Evolutionary conservation across 2,113 vertebrate species (phyloP).

Genomic region (Todiramphus chloris): DNA sequence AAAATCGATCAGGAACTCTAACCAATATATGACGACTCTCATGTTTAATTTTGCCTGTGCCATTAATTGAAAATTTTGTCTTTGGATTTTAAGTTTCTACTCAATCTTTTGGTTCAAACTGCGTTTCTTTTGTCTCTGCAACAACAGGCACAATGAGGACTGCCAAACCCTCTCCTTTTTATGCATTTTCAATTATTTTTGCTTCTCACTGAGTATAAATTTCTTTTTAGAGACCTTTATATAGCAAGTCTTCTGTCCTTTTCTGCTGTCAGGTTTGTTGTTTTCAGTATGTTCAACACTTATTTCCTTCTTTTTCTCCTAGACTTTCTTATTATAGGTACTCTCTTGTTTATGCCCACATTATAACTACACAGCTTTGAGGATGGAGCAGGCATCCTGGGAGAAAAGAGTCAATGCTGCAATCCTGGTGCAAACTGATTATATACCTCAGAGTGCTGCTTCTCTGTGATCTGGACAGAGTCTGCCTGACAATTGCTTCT

Average conservation of each 20-base stretch:
- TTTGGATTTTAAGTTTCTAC: slow-evolving; percentile 25
- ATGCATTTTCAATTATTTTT: slow-evolving; percentile 61
- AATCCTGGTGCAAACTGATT: background rate
- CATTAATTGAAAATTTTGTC: background rate
- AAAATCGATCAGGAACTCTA: background rate
- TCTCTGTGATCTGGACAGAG: background rate
- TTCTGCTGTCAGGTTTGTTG: slow-evolving; percentile 25
- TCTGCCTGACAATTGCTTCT: background rate
- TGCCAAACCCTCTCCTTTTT: slow-evolving; percentile 29
- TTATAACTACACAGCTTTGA: background rate
- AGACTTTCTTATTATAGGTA: background rate
- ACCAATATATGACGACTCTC: background rate
- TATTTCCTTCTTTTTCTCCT: background rate
- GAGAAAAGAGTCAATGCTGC: background rate
- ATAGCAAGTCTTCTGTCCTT: slow-evolving; percentile 1
- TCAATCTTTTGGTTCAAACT: slow-evolving; percentile 9
- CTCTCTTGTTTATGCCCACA: background rate
- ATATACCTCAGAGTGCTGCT: background rate
- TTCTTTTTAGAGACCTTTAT: slow-evolving; percentile 24
- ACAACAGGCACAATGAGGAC: slow-evolving; percentile 23
- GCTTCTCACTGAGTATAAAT: slow-evolving; percentile 48
- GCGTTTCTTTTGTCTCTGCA: slow-evolving; percentile 35
- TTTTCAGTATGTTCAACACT: background rate
- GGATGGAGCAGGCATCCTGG: background rate
- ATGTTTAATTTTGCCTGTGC: background rate